phyloP scores from a whole-genome alignment of 2,797 vertebrate species.

The Hemibagrus guttatus region DNA sequence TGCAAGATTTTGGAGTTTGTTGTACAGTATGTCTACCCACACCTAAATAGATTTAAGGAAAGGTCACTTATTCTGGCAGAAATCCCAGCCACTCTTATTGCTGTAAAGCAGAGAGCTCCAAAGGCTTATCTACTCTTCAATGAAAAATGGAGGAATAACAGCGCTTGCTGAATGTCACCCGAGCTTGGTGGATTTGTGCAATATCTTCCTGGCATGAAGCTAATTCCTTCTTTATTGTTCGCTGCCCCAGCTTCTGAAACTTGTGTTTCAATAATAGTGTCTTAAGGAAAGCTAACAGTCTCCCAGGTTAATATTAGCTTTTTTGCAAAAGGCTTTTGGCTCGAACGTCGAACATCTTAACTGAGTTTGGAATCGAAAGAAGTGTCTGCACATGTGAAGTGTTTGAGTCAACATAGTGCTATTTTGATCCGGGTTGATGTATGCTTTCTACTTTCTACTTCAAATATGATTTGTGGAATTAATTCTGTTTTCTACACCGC shows the following conservation, averaged over 20 bases:
- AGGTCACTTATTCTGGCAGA: constrained; percentile 34
- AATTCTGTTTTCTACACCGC: constrained; percentile 26
- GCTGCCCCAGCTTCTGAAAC: constrained; percentile 42
- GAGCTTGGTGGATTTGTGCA: constrained; percentile 48
- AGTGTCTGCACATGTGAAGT: constrained; percentile 23
- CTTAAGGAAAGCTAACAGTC: constrained; percentile 35
- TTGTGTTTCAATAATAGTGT: constrained; percentile 46
- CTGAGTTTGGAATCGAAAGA: constrained; percentile 42
- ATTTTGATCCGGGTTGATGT: constrained; percentile 14
- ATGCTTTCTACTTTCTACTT: background rate
- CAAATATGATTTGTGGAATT: constrained; percentile 10
- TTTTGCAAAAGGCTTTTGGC: constrained; percentile 29
- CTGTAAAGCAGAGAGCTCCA: constrained; percentile 41
- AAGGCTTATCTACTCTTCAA: constrained; percentile 40
- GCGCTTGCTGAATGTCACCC: constrained; percentile 54
- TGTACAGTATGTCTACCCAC: background rate
- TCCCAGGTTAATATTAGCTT: constrained; percentile 38
- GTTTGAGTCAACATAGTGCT: constrained; percentile 12
- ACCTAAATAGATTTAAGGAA: constrained; percentile 19
- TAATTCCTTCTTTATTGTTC: constrained; percentile 58
- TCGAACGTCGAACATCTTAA: constrained; percentile 29
- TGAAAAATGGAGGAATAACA: constrained; percentile 45
- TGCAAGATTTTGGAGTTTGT: background rate
- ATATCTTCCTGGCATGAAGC: constrained; percentile 32
- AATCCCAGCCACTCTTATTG: constrained; percentile 34